phyloP scores from a whole-genome alignment of 2,888 invertebrate genomes.

The Barypeithes pellucidus region DNA sequence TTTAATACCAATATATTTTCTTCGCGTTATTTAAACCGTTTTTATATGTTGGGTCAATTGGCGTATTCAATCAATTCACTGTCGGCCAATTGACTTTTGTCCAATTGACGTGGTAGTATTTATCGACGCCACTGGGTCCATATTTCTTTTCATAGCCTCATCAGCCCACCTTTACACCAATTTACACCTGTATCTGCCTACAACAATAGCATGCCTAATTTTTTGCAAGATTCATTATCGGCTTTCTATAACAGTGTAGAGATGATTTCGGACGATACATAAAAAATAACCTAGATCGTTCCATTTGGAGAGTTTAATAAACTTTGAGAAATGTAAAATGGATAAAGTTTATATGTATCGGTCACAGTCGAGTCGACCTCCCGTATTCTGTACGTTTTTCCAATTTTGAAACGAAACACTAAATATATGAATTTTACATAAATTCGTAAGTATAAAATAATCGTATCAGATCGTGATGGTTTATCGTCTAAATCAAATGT shows the following conservation, averaged over 20 bases:
- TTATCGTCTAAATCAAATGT: no score
- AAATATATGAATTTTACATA: no score
- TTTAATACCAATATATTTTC: no score
- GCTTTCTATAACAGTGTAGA: slow-evolving; percentile 31
- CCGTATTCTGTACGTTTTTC: no score
- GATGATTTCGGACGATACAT: slow-evolving; percentile 9
- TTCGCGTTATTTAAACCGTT: no score
- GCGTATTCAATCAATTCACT: no score
- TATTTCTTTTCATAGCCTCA: slow-evolving; percentile 11
- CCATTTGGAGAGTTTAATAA: slow-evolving; percentile 16
- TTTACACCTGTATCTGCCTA: slow-evolving; percentile 30
- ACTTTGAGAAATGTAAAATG: slow-evolving; percentile 10
- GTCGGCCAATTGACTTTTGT: no score
- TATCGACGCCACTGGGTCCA: slow-evolving; percentile 16
- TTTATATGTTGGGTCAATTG: no score
- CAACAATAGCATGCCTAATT: slow-evolving; percentile 33
- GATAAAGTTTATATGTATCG: background rate
- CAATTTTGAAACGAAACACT: no score
- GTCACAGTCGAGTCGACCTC: no score
- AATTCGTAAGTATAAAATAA: no score
- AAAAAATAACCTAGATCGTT: slow-evolving; percentile 33
- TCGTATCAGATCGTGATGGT: no score
- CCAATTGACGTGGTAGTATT: background rate
- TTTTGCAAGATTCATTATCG: slow-evolving; percentile 15
- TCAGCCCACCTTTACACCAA: slow-evolving; percentile 13